Percentiles rank a stretch among this genome's conserved stretches.
Conservation (phyloP, 1,140 invertebrate species). For the Planococcus citri region DNA sequence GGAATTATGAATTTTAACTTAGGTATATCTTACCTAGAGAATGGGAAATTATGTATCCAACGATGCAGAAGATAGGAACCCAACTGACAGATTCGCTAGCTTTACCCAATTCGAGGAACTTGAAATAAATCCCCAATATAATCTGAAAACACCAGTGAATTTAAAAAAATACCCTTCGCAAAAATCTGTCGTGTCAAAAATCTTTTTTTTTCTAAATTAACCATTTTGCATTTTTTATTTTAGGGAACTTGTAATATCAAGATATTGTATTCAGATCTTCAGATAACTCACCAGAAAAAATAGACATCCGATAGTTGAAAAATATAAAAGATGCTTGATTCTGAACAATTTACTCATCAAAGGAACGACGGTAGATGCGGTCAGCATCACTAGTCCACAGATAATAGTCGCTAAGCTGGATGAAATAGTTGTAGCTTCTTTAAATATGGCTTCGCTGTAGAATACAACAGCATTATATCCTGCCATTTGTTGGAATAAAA, state of each 20-base stretch:
- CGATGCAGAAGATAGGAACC: slow-evolving; percentile 49
- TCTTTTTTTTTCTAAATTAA: too few species aligned
- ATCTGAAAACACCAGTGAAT: slow-evolving; percentile 36
- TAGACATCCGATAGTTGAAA: slow-evolving; percentile 52
- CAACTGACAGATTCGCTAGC: slow-evolving; percentile 41
- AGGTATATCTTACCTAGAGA: slow-evolving; percentile 40
- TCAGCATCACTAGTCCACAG: slow-evolving; percentile 57
- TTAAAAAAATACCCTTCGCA: too few species aligned
- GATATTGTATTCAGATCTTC: neutral
- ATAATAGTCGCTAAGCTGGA: slow-evolving; percentile 57
- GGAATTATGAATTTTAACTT: too few species aligned
- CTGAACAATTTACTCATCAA: slow-evolving; percentile 61
- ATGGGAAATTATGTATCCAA: slow-evolving; percentile 53
- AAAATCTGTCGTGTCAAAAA: neutral
- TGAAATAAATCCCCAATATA: slow-evolving; percentile 50
- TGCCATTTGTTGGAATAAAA: slow-evolving; percentile 62
- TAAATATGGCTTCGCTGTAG: slow-evolving; percentile 57
- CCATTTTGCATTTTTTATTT: neutral
- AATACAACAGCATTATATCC: slow-evolving; percentile 48
- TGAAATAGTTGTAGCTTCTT: slow-evolving; percentile 42
- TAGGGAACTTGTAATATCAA: too few species aligned
- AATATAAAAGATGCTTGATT: slow-evolving; percentile 53
- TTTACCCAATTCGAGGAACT: slow-evolving; percentile 32
- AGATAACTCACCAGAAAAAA: slow-evolving; percentile 25
- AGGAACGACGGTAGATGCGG: slow-evolving; percentile 52